These are phyloP conservation scores for Agrilus biguttatus DNA, from an alignment of 2,888 invertebrate species.

Conservation along the genomic window DNA sequence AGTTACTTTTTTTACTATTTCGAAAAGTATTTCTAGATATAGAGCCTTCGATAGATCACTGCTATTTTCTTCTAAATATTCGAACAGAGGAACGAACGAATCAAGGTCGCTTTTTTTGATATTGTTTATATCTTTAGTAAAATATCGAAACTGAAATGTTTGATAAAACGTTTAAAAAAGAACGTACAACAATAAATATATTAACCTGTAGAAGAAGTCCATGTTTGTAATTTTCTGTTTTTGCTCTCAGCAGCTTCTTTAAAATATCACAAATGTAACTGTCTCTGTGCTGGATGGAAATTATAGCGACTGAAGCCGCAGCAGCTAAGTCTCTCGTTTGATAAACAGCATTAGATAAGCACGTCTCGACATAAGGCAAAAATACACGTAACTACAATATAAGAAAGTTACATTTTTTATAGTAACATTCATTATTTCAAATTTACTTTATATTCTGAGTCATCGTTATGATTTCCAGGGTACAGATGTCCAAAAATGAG, in stretches of 20 bases:
- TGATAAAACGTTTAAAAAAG: too few relatives aligned
- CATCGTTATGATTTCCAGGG: constrained; percentile 39
- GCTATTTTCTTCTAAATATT: too few relatives aligned
- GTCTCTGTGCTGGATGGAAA: constrained; percentile 25
- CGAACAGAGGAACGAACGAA: too few relatives aligned
- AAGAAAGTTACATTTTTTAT: constrained; percentile 1
- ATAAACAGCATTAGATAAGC: constrained; percentile 49
- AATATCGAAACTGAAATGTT: too few relatives aligned
- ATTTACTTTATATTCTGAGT: constrained; percentile 41
- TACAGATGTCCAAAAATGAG: constrained; percentile 64
- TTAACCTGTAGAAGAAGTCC: constrained; percentile 51
- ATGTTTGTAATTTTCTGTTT: constrained; percentile 45
- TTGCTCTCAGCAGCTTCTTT: constrained; percentile 5
- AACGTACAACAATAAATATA: background rate
- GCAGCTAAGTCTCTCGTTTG: constrained; percentile 62
- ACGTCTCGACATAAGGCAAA: constrained; percentile 46
- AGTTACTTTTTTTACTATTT: background rate
- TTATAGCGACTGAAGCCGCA: constrained; percentile 48
- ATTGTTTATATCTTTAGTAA: too few relatives aligned
- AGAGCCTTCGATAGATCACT: too few relatives aligned
- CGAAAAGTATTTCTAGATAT: too few relatives aligned
- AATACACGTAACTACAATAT: constrained; percentile 45
- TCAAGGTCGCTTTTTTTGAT: too few relatives aligned
- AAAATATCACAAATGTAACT: constrained; percentile 7
- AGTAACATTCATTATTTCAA: background rate